These are phyloP conservation scores for Amphipyra berbera DNA, from an alignment of 2,888 invertebrate genomes.

Conservation along the genomic window DNA sequence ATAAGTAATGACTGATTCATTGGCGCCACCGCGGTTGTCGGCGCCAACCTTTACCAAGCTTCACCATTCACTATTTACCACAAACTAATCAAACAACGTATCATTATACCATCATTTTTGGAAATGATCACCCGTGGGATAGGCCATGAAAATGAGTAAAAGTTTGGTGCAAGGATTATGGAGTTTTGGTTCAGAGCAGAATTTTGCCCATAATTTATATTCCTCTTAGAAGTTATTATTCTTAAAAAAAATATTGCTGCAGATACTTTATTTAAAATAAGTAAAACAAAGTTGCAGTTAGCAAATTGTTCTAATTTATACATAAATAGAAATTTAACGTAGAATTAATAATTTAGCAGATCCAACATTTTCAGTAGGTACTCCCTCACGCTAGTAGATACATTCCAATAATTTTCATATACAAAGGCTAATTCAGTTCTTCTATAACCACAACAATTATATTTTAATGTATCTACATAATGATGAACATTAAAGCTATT, in stretches of 20 bases:
- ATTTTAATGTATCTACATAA: too few species aligned
- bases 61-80: conserved; percentile 69
- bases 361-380: too few species aligned
- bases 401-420: background rate
- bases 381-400: background rate
- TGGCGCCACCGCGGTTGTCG: conserved; percentile 80
- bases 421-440: background rate
- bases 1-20: conserved; percentile 79
- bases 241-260: too few species aligned
- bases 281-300: too few species aligned
- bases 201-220: conserved; percentile 25
- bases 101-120: conserved; percentile 84
- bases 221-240: conserved; percentile 11
- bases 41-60: conserved; percentile 67
- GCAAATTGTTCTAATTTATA: too few species aligned
- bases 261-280: too few species aligned
- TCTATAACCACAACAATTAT: background rate
- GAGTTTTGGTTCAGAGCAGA: background rate
- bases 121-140: conserved; percentile 73
- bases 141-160: conserved; percentile 72
- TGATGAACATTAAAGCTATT: too few species aligned
- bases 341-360: too few species aligned
- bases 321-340: too few species aligned
- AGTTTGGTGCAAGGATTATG: conserved; percentile 55
- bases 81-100: conserved; percentile 87